These are phyloP conservation scores for Ptyas mucosa DNA, from an alignment of 2,113 vertebrate species.

Conservation along the genomic window DNA sequence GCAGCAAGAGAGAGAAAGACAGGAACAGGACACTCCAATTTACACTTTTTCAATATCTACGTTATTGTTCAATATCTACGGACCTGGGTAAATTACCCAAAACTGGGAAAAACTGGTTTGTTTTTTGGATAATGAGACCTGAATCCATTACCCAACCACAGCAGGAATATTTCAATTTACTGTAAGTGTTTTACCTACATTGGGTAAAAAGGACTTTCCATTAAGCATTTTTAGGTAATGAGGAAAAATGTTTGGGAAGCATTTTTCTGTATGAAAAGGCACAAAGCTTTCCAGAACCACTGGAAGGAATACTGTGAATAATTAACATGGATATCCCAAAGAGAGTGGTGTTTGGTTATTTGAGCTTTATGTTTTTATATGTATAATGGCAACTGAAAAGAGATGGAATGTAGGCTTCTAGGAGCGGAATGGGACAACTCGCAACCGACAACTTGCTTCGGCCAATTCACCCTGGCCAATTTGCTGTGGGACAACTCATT, in stretches of 20 bases:
- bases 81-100: neutral
- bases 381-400: neutral
- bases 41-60: neutral
- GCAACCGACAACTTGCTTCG: too few species aligned
- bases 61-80: too few species aligned
- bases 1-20: neutral
- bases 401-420: neutral
- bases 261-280: neutral
- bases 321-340: neutral
- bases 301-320: neutral
- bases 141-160: neutral
- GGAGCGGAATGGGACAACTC: neutral
- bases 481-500: too few species aligned
- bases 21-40: neutral
- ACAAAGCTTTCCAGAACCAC: neutral
- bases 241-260: neutral
- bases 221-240: neutral
- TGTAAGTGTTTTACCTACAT: neutral
- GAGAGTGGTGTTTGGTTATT: neutral
- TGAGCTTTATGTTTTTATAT: neutral
- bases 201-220: neutral
- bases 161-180: neutral
- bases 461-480: too few species aligned
- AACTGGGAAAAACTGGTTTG: neutral
- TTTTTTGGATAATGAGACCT: neutral